phyloP scores from a whole-genome alignment of 2,888 invertebrate species.

The Amblyjoppa proteus region DNA sequence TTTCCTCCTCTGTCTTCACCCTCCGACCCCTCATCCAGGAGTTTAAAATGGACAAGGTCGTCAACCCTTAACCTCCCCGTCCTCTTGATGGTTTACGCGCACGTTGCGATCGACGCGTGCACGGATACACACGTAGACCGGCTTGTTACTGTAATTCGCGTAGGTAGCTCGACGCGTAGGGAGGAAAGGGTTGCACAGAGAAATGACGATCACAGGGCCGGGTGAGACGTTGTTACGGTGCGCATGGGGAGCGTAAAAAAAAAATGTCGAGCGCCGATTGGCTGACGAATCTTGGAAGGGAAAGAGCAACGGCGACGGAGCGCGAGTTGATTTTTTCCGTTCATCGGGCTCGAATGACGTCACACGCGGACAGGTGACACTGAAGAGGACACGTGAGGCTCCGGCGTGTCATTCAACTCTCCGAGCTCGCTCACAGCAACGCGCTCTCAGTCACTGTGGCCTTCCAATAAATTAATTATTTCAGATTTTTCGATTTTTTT shows the following conservation, averaged over 20 bases:
- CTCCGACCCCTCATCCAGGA: conserved; percentile 13
- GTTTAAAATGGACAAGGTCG: conserved; percentile 68
- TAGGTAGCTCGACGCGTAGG: conserved; percentile 12
- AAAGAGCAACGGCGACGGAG: conserved; percentile 22
- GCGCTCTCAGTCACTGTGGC: conserved; percentile 18
- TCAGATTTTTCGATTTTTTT: not conserved
- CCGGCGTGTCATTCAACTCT: conserved; percentile 47
- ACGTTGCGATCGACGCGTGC: conserved; percentile 39
- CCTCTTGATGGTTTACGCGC: conserved; percentile 9
- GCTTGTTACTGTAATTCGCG: conserved; percentile 65
- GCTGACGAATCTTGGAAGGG: conserved; percentile 68
- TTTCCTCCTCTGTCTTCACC: conserved; percentile 38
- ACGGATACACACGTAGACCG: conserved; percentile 68
- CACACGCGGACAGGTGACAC: conserved; percentile 59
- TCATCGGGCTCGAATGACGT: conserved; percentile 67
- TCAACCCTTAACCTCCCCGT: conserved; percentile 70
- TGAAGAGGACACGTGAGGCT: conserved; percentile 65
- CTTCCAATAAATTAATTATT: not conserved
- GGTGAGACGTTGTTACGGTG: conserved; percentile 38
- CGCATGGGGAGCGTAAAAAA: conserved; percentile 49
- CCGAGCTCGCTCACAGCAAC: not conserved
- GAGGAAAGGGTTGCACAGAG: conserved; percentile 16
- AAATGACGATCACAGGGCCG: conserved; percentile 45
- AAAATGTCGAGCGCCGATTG: conserved; percentile 68
- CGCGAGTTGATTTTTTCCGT: conserved; percentile 53